Evolutionary conservation across 2,888 invertebrate genomes (phyloP).

Genomic region (Melanotus villosus): DNA sequence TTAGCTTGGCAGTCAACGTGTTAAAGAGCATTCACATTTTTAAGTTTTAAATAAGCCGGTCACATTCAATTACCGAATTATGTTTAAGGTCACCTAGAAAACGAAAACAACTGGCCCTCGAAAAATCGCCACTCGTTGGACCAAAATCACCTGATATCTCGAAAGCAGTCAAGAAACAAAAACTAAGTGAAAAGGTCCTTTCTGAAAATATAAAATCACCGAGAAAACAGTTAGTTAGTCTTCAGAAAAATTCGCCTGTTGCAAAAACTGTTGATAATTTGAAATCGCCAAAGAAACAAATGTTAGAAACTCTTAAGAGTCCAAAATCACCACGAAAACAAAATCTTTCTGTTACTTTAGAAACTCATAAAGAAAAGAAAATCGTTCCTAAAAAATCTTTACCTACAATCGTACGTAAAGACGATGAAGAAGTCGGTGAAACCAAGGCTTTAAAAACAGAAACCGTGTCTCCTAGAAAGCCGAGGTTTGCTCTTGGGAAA

Average conservation of each 20-base stretch:
- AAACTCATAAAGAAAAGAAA: not conserved
- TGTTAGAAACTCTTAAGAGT: too few relatives aligned
- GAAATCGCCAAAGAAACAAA: not conserved
- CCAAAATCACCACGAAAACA: constrained; percentile 4
- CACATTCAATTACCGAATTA: too few relatives aligned
- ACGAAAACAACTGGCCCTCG: not conserved
- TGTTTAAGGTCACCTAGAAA: not conserved
- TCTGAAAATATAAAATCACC: too few relatives aligned
- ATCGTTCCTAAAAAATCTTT: not conserved
- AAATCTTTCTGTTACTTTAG: not conserved
- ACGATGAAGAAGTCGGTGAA: too few relatives aligned
- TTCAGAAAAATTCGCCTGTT: not conserved
- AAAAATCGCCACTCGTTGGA: not conserved
- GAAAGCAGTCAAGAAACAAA: not conserved
- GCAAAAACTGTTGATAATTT: not conserved
- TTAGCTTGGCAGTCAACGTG: too few relatives aligned
- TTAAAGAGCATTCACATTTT: too few relatives aligned
- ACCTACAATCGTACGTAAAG: not conserved
- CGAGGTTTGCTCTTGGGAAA: too few relatives aligned
- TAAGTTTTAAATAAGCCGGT: too few relatives aligned
- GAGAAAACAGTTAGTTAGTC: not conserved
- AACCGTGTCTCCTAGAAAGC: too few relatives aligned
- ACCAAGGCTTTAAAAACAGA: too few relatives aligned
- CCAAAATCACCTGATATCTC: not conserved
- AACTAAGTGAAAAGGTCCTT: too few relatives aligned